Evolutionary conservation across 2,113 vertebrate genomes (phyloP).

Genomic region (Onychorhynchus coronatus): DNA sequence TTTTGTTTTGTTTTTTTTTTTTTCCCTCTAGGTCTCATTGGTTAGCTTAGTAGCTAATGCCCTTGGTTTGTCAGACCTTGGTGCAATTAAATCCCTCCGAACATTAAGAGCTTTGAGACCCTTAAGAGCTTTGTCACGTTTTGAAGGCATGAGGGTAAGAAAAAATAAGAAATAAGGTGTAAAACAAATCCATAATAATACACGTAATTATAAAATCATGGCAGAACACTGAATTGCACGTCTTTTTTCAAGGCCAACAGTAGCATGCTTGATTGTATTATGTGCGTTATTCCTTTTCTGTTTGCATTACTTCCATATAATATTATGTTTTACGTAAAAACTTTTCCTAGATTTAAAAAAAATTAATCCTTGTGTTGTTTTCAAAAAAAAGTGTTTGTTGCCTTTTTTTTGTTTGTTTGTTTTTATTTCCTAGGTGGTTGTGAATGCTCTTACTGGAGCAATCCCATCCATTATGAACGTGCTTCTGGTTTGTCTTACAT

Average conservation of each 20-base stretch:
- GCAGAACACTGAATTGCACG: neutral
- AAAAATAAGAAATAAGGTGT: neutral
- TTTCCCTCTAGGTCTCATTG: constrained; percentile 87
- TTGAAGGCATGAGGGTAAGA: constrained; percentile 99
- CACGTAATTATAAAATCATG: neutral
- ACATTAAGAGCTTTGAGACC: constrained; percentile 93
- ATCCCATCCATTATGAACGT: constrained; percentile 99
- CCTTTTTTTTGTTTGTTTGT: neutral
- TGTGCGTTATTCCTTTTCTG: neutral
- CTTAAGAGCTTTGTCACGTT: constrained; percentile 94
- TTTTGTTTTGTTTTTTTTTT: constrained; percentile 26
- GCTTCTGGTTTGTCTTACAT: constrained; percentile 96
- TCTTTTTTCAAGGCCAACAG: neutral
- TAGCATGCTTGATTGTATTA: neutral
- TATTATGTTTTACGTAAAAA: neutral
- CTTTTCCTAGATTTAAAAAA: neutral
- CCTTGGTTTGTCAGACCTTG: constrained; percentile 78
- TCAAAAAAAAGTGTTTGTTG: neutral
- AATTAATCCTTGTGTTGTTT: neutral
- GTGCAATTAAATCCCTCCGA: constrained; percentile 91
- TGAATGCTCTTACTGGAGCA: constrained; percentile 94
- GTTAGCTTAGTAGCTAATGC: constrained; percentile 86
- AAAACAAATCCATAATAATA: neutral
- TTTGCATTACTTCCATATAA: neutral
- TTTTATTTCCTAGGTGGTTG: constrained; percentile 85